Evolutionary conservation across 2,797 vertebrate genomes (phyloP).

Genomic region (Pitangus sulphuratus): DNA sequence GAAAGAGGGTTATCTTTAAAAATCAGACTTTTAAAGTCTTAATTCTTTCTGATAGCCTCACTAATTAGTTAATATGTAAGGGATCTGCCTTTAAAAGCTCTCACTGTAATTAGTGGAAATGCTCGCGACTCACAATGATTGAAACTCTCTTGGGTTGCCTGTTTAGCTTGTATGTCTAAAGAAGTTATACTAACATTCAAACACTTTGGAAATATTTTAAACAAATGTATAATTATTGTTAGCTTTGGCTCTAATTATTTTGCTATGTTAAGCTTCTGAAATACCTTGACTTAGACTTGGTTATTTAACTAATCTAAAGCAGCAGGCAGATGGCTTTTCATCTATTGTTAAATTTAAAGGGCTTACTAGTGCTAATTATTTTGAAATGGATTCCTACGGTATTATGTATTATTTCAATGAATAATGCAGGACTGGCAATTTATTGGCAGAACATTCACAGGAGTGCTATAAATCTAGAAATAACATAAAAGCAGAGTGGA

Average conservation of each 20-base stretch:
- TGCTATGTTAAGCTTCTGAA: constrained; percentile 18
- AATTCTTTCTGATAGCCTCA: not conserved
- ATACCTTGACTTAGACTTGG: constrained; percentile 7
- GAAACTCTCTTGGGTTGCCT: not conserved
- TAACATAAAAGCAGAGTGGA: constrained; percentile 37
- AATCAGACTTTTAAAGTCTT: not conserved
- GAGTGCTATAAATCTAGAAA: constrained; percentile 43
- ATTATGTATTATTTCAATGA: constrained; percentile 62
- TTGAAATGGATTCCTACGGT: constrained; percentile 42
- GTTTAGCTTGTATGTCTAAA: not conserved
- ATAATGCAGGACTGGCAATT: constrained; percentile 61
- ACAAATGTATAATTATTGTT: constrained; percentile 1
- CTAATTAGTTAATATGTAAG: not conserved
- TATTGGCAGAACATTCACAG: constrained; percentile 44
- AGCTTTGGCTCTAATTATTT: not conserved
- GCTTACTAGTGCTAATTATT: constrained; percentile 61
- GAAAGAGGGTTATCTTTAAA: not conserved
- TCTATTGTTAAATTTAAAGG: constrained; percentile 59
- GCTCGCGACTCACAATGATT: not conserved
- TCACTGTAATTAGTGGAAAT: not conserved
- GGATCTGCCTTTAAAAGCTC: not conserved
- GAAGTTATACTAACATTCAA: not conserved
- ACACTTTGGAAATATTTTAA: not conserved
- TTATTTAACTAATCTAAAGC: not conserved
- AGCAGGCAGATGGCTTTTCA: constrained; percentile 46